Conservation (phyloP, 2,888 invertebrate genomes). For the Sinodicranocentrus sp. region DNA sequence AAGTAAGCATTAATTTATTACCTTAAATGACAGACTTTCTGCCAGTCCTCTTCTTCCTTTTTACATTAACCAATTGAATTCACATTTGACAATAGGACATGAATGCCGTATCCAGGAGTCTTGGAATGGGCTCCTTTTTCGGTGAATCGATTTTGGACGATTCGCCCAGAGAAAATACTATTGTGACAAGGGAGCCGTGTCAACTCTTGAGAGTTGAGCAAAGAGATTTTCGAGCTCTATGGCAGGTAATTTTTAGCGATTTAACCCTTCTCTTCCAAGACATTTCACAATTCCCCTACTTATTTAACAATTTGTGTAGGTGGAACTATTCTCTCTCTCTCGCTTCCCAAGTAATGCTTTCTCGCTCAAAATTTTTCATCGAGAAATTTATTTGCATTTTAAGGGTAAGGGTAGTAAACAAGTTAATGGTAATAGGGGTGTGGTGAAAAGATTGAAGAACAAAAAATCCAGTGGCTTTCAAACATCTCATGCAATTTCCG, state of each 20-base stretch:
- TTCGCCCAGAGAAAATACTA: slow-evolving; percentile 78
- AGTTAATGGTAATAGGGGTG: too few relatives aligned
- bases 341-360: too few relatives aligned
- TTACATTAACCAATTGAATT: too few relatives aligned
- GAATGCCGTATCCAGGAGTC: slow-evolving; percentile 84
- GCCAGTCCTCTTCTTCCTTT: too few relatives aligned
- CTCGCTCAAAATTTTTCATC: too few relatives aligned
- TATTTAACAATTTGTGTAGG: too few relatives aligned
- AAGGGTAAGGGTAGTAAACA: too few relatives aligned
- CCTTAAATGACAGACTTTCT: too few relatives aligned
- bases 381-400: too few relatives aligned
- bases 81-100: slow-evolving; percentile 77
- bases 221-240: slow-evolving; percentile 87
- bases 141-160: slow-evolving; percentile 88
- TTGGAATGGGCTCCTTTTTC: slow-evolving; percentile 87
- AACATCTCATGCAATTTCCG: not conserved
- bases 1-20: slow-evolving; percentile 79
- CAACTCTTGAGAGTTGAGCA: slow-evolving; percentile 87
- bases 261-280: not conserved
- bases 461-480: not conserved
- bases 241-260: slow-evolving; percentile 83
- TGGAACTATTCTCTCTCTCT: too few relatives aligned
- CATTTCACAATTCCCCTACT: too few relatives aligned
- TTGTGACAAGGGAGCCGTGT: slow-evolving; percentile 82
- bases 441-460: not conserved